These are phyloP conservation scores for Oscheius sp. DNA, from an alignment of 2,888 invertebrate species.

Conservation along the genomic window DNA sequence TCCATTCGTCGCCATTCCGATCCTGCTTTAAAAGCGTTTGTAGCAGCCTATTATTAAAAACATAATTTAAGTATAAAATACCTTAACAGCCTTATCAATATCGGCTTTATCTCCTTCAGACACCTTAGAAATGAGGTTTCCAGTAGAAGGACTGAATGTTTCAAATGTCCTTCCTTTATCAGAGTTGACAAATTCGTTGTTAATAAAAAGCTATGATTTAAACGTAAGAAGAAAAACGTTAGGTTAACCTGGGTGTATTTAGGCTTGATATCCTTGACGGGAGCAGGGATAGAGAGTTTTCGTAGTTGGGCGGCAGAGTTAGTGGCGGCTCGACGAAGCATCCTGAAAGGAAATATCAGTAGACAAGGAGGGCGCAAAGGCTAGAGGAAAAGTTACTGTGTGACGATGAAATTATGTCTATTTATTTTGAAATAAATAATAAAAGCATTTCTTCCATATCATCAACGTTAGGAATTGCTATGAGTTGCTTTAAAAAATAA, in stretches of 20 bases:
- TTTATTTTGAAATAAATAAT: too few relatives aligned
- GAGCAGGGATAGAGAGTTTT: constrained; percentile 9
- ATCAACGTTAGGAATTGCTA: too few relatives aligned
- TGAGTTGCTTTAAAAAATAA: too few relatives aligned
- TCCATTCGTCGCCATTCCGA: constrained; percentile 76
- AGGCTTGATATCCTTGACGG: constrained; percentile 22
- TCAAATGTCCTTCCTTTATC: constrained; percentile 84
- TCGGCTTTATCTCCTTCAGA: constrained; percentile 82
- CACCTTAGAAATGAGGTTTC: constrained; percentile 58
- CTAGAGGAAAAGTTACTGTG: too few relatives aligned
- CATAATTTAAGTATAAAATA: neutral
- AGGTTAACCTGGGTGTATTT: constrained; percentile 35
- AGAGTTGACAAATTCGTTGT: constrained; percentile 93
- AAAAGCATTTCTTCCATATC: too few relatives aligned
- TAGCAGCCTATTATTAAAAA: constrained; percentile 72
- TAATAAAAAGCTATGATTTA: constrained; percentile 83
- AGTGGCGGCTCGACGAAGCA: constrained; percentile 3
- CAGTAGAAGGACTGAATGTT: constrained; percentile 65
- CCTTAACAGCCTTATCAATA: constrained; percentile 75
- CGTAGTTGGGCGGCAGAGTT: neutral
- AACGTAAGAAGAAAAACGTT: too few relatives aligned
- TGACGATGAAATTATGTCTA: too few relatives aligned
- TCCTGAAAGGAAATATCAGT: constrained; percentile 6
- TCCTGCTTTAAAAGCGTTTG: constrained; percentile 74
- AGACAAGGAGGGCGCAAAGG: too few relatives aligned